phyloP scores from a whole-genome alignment of 2,113 vertebrate genomes.

The Myanophis thanlyinensis region DNA sequence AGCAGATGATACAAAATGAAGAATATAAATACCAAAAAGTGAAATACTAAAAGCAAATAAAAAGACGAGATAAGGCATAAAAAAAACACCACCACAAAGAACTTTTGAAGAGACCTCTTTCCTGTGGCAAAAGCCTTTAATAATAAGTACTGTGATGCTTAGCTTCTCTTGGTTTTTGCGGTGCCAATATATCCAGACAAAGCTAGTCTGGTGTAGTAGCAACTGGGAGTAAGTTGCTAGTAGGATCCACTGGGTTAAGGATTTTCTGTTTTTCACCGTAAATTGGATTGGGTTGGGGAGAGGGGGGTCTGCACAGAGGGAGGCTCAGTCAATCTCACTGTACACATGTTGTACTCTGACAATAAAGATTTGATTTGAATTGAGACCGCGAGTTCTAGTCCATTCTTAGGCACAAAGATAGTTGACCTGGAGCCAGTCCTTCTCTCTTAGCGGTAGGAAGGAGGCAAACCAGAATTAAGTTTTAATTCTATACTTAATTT shows the following conservation, averaged over 20 bases:
- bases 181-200: not conserved
- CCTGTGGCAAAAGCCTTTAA: not conserved
- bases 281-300: no score
- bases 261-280: no score
- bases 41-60: not conserved
- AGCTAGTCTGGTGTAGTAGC: not conserved
- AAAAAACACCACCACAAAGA: not conserved
- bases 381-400: not conserved
- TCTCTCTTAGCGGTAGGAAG: not conserved
- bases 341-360: no score
- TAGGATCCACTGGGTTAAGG: no score
- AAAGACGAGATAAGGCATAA: not conserved
- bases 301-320: no score
- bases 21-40: not conserved
- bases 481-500: no score
- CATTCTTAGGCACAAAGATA: not conserved
- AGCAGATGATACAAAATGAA: not conserved
- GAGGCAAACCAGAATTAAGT: no score
- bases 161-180: not conserved
- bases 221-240: no score
- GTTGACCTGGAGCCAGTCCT: not conserved
- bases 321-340: no score
- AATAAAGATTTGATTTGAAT: no score
- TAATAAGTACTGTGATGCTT: not conserved
- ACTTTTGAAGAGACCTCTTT: not conserved